phyloP scores from a whole-genome alignment of 2,888 invertebrate species.

The Acanthopleura granulata region DNA sequence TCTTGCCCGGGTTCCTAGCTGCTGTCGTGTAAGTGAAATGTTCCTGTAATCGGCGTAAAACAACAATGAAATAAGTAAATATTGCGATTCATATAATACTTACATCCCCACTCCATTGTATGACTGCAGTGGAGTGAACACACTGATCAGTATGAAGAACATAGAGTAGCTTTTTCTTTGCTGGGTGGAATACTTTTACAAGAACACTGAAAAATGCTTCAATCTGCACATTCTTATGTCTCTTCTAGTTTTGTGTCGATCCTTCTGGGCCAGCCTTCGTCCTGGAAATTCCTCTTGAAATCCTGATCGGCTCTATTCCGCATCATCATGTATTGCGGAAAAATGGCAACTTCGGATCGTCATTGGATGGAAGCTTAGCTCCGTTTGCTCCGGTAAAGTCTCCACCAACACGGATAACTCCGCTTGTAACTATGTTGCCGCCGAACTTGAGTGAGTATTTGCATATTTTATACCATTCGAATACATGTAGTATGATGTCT shows the following conservation, averaged over 20 bases:
- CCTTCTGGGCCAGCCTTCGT: slow-evolving; percentile 59
- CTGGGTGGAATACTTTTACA: slow-evolving; percentile 59
- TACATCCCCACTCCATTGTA: too few species aligned
- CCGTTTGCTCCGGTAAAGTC: neutral
- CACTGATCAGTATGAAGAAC: too few species aligned
- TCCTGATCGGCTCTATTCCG: slow-evolving; percentile 60
- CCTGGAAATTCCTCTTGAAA: slow-evolving; percentile 55
- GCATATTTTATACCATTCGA: neutral
- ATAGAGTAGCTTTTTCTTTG: too few species aligned
- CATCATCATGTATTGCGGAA: slow-evolving; percentile 29
- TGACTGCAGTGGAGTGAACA: too few species aligned
- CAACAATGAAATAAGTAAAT: too few species aligned
- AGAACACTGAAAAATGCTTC: slow-evolving; percentile 19
- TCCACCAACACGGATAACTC: neutral
- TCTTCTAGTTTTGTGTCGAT: too few species aligned
- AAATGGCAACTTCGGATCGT: neutral
- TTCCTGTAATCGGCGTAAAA: too few species aligned
- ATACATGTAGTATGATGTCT: too few species aligned
- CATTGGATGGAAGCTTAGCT: neutral
- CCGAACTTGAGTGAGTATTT: neutral
- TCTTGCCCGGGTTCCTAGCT: too few species aligned
- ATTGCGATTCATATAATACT: too few species aligned
- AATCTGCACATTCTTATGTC: slow-evolving; percentile 29
- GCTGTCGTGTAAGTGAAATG: too few species aligned
- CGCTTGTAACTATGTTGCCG: neutral